Conservation (phyloP, 2,888 invertebrate genomes). For the Prosapia bicincta region DNA sequence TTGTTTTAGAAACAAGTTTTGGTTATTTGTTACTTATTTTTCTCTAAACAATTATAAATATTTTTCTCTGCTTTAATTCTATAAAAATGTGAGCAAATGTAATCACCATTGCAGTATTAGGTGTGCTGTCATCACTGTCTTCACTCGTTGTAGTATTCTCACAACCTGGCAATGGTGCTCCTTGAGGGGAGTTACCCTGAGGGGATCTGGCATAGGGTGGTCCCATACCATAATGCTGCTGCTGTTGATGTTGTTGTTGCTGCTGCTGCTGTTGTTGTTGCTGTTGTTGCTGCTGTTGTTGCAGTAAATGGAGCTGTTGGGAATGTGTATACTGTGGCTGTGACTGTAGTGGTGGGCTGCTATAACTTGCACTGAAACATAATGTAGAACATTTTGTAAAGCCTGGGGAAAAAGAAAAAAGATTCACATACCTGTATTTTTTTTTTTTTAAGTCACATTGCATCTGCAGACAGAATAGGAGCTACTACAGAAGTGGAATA, state of each 20-base stretch:
- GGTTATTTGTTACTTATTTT: no score
- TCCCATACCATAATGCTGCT: conserved; percentile 43
- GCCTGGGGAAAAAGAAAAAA: no score
- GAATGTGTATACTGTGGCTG: conserved; percentile 31
- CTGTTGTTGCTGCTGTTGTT: conserved; percentile 43
- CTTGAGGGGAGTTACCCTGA: conserved; percentile 38
- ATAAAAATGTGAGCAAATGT: no score
- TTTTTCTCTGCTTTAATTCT: no score
- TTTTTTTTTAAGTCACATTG: no score
- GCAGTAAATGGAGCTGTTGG: conserved; percentile 45
- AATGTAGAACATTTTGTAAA: no score
- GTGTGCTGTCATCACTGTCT: conserved; percentile 80
- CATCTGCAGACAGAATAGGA: no score
- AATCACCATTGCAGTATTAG: conserved; percentile 60
- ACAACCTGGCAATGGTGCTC: conserved; percentile 32
- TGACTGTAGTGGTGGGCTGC: conserved; percentile 43
- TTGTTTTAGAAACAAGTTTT: no score
- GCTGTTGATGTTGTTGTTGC: conserved; percentile 44
- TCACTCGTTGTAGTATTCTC: conserved; percentile 67
- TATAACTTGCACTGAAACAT: conserved; percentile 46
- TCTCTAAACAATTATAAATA: no score
- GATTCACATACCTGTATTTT: no score
- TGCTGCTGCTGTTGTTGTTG: conserved; percentile 45
- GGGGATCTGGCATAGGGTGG: conserved; percentile 39
- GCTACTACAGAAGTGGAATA: no score